Evolutionary conservation across 2,888 invertebrate species (phyloP), one percentile per base, ranked within the genome.

Genomic region (Chymomyza fuscimana): DNA sequence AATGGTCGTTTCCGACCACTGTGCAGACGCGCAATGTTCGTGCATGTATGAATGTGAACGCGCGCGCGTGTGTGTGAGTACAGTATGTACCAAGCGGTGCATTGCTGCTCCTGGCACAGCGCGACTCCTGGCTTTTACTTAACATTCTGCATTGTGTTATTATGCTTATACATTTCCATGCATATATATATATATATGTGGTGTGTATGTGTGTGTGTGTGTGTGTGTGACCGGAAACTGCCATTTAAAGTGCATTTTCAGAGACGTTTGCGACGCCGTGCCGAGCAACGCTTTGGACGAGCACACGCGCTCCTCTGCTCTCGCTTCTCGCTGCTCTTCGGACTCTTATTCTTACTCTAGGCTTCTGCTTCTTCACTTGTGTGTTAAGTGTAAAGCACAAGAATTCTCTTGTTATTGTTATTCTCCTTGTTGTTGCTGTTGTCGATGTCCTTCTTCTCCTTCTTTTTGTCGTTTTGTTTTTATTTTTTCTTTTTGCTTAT

Each of bases 241-340:
- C 87, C 90, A 90, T 90, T 90, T 87, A 90, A 88, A 86, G 88
- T 89, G 89, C 89, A 89, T 89, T 88, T 87, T 86, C 79, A 79
- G 85, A 79, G 81, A 81, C 83, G 83, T 78, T 72, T 78, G 76
- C 78, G 76, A 74, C 74, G 80, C 75, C 68, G 69, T 76, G 72
- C 70, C 50, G 59, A 22, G 12, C 40, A 40, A 40, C 46, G 32
- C 19, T 51, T 59, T 65, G 64, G 56, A 59, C 58, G 16, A 22
- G 66, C 60, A 62, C 63, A 58, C 72, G 63, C 60, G 64, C 72
- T 40, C 64, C 70, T 73, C 78, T 32, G 12, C 29, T 59, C 15
- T 12, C 19, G 1, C 32, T 32, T 0, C 32, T 32, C 6, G 32
- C 32, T 32, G 7, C 32, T 5, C 32, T 7, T 4, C n/a, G 29